Evolutionary conservation across 2,113 vertebrate genomes (phyloP).

Genomic region (Microcebus ravelobensis): DNA sequence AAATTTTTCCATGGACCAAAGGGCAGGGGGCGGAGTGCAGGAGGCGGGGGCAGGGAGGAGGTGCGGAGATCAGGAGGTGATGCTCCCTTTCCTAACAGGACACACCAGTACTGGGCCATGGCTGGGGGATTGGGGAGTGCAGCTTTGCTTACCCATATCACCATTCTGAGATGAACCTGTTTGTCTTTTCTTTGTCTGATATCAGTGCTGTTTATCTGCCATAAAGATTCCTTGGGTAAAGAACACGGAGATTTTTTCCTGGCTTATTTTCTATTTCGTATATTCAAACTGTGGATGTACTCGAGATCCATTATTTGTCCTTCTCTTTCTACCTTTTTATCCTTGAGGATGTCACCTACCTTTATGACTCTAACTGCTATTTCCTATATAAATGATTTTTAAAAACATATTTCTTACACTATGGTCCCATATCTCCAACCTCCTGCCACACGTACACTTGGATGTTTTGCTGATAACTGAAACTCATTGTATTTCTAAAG

Average conservation of each 20-base stretch:
- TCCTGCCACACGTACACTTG: neutral
- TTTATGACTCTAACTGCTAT: neutral
- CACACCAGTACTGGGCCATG: too few species aligned
- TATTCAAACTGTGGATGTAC: conserved; percentile 7
- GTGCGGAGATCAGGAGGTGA: too few species aligned
- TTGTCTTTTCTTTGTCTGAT: conserved; percentile 9
- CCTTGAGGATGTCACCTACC: neutral
- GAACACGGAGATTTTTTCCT: neutral
- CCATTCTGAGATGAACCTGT: neutral
- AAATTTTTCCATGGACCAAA: too few species aligned
- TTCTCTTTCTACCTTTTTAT: neutral
- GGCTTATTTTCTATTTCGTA: neutral
- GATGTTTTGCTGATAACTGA: neutral
- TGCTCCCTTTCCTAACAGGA: too few species aligned
- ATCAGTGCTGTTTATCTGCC: neutral
- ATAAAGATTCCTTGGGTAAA: conserved; percentile 6
- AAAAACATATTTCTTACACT: neutral
- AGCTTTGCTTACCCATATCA: neutral
- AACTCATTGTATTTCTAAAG: neutral
- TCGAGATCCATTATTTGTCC: conserved; percentile 2
- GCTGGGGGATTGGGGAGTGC: too few species aligned
- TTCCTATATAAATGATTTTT: conserved; percentile 5
- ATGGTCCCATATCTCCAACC: neutral
- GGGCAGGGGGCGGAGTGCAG: too few species aligned
- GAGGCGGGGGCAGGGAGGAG: too few species aligned